phyloP scores from a whole-genome alignment of 2,888 invertebrate species.

The Rhogogaster chlorosoma region DNA sequence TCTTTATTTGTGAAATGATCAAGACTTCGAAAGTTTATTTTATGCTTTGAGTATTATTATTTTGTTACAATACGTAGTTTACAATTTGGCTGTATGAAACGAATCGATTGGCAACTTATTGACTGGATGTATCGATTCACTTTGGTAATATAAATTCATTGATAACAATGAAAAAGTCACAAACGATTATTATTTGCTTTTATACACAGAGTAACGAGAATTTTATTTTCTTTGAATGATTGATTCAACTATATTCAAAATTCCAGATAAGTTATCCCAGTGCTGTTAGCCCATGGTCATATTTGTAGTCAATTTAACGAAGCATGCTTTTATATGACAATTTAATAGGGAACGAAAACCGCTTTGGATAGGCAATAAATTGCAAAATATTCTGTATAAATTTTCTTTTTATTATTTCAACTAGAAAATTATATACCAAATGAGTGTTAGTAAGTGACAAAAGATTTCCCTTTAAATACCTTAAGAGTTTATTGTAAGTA shows the following conservation, averaged over 20 bases:
- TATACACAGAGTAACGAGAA: background rate
- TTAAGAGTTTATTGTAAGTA: conserved; percentile 10
- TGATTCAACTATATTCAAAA: background rate
- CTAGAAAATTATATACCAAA: conserved; percentile 10
- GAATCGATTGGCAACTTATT: background rate
- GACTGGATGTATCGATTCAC: background rate
- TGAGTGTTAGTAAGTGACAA: conserved; percentile 18
- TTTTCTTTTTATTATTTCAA: conserved; percentile 20
- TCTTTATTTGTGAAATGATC: background rate
- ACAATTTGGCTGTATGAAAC: background rate
- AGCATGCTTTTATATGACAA: background rate
- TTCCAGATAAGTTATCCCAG: background rate
- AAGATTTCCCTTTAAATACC: background rate
- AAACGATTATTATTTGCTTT: background rate
- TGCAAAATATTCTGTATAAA: conserved; percentile 13
- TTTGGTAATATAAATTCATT: background rate
- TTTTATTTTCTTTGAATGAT: background rate
- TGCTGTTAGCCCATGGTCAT: background rate
- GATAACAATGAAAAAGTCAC: background rate
- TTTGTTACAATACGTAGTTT: background rate
- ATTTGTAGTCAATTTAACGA: background rate
- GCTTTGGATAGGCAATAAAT: conserved; percentile 3
- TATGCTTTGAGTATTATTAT: background rate
- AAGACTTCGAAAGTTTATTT: background rate
- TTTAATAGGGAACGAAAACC: background rate